These are phyloP conservation scores for Nasua narica DNA, from an alignment of 2,797 vertebrate species.

Conservation along the genomic window DNA sequence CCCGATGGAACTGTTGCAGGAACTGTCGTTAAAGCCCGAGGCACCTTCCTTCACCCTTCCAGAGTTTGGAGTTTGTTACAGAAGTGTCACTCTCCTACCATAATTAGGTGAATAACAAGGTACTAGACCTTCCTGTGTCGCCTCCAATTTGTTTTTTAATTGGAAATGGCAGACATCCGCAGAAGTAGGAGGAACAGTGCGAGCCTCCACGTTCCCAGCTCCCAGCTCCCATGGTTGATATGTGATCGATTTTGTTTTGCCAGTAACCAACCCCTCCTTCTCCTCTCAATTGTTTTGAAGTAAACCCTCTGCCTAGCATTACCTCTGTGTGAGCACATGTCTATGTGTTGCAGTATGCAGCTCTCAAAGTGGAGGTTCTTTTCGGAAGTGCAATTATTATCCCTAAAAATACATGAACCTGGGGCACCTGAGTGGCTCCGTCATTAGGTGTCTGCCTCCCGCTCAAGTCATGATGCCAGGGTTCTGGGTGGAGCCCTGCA, in stretches of 20 bases:
- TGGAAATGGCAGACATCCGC: background rate
- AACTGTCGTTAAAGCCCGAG: background rate
- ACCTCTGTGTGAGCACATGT: background rate
- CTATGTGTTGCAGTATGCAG: background rate
- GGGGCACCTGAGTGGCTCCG: too few relatives aligned
- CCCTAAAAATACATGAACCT: background rate
- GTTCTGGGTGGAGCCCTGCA: too few relatives aligned
- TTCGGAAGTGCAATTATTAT: background rate
- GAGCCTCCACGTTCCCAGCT: too few relatives aligned
- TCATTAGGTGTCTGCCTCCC: too few relatives aligned
- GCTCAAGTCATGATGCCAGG: too few relatives aligned
- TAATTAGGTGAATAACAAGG: background rate
- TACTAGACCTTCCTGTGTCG: background rate
- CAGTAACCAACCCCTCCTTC: background rate
- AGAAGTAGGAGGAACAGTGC: background rate
- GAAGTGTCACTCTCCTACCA: background rate
- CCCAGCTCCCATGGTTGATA: background rate
- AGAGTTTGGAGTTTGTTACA: background rate
- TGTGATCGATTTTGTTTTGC: background rate
- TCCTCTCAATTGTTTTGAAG: background rate
- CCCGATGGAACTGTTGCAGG: background rate
- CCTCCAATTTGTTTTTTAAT: background rate
- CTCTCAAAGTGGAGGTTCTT: background rate
- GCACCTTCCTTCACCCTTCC: background rate
- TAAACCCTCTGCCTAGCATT: background rate